Evolutionary conservation across 1,140 invertebrate species (phyloP).

Genomic region (Melipona quadrifasciata): DNA sequence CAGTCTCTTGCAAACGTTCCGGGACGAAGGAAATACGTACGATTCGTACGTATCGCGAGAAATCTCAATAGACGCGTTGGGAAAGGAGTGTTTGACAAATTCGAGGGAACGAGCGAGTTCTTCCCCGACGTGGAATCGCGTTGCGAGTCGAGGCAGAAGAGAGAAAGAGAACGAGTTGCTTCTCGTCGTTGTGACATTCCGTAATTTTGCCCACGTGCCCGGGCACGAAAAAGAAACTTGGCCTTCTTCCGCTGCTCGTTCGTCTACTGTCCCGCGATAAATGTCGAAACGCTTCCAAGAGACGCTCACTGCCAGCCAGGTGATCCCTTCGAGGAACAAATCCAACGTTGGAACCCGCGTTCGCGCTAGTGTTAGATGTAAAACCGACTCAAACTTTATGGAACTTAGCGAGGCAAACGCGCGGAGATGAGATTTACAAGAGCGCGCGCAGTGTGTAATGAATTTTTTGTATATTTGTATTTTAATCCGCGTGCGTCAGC

Average conservation of each 20-base stretch:
- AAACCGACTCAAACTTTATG: neutral
- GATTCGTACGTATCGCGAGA: neutral
- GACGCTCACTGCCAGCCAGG: conserved; percentile 54
- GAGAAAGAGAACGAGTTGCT: conserved; percentile 6
- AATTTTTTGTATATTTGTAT: conserved; percentile 25
- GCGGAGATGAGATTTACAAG: neutral
- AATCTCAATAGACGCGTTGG: neutral
- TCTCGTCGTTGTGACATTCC: conserved; percentile 46
- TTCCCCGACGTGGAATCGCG: conserved; percentile 17
- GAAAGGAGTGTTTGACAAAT: neutral
- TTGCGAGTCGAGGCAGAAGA: neutral
- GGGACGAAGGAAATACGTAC: too few species aligned
- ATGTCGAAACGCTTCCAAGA: conserved; percentile 18
- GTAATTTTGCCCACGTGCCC: conserved; percentile 30
- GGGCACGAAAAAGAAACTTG: conserved; percentile 33
- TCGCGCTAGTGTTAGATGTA: neutral
- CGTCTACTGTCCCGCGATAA: neutral
- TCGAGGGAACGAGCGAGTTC: neutral
- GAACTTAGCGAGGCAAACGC: neutral
- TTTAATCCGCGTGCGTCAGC: neutral
- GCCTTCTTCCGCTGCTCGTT: conserved; percentile 30
- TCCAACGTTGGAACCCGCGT: neutral
- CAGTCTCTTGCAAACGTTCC: too few species aligned
- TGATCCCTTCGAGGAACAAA: neutral
- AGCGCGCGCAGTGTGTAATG: neutral